Evolutionary conservation across 2,888 invertebrate species (phyloP).

Genomic region (Lithophane ornitopus): DNA sequence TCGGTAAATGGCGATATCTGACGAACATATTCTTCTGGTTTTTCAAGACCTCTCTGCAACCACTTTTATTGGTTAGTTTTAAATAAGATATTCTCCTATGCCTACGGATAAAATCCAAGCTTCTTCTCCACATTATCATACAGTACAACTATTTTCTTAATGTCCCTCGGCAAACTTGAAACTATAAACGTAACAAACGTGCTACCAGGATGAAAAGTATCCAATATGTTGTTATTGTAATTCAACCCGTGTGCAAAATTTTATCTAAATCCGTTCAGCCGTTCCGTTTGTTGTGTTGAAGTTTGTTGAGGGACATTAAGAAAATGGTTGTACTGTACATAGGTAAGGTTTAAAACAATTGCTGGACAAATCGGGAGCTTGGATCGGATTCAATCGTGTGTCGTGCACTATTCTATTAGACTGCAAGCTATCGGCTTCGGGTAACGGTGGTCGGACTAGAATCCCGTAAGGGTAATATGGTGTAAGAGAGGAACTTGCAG

Average conservation of each 20-base stretch:
- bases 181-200: too few relatives aligned
- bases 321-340: background rate
- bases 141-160: too few relatives aligned
- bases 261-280: too few relatives aligned
- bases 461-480: slow-evolving; percentile 53
- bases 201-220: too few relatives aligned
- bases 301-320: too few relatives aligned
- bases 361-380: slow-evolving; percentile 38
- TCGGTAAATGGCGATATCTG: background rate
- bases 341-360: slow-evolving; percentile 51
- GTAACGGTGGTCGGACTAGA: slow-evolving; percentile 54
- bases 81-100: background rate
- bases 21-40: background rate
- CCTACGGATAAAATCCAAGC: background rate
- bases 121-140: slow-evolving; percentile 23
- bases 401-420: slow-evolving; percentile 63
- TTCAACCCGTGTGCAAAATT: too few relatives aligned
- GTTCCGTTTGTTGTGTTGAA: too few relatives aligned
- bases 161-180: too few relatives aligned
- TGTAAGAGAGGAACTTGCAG: slow-evolving; percentile 20
- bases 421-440: slow-evolving; percentile 48
- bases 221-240: too few relatives aligned
- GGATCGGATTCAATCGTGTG: slow-evolving; percentile 52
- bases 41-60: background rate
- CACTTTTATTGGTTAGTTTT: background rate